Evolutionary conservation across 2,797 vertebrate genomes (phyloP).

Genomic region (Catamblyrhynchus diadema): DNA sequence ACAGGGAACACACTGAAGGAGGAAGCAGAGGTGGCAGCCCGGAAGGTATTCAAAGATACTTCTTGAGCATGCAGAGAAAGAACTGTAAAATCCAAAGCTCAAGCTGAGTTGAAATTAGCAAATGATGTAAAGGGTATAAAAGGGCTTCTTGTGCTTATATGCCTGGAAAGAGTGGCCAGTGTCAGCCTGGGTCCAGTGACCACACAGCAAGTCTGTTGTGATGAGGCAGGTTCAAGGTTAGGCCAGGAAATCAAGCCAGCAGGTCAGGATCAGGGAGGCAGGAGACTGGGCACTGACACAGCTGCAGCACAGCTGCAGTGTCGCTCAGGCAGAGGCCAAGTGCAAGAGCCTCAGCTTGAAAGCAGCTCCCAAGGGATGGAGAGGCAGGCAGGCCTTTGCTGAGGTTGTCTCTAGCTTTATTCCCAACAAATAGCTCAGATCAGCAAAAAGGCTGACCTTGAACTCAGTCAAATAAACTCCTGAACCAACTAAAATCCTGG

Average conservation of each 20-base stretch:
- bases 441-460: constrained; percentile 15
- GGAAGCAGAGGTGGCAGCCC: not conserved
- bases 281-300: not conserved
- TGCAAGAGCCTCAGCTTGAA: not conserved
- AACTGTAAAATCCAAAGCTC: not conserved
- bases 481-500: not conserved
- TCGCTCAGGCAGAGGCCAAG: not conserved
- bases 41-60: not conserved
- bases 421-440: not conserved
- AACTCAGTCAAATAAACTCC: not conserved
- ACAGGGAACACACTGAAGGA: not conserved
- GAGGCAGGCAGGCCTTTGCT: not conserved
- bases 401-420: not conserved
- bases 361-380: not conserved
- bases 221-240: not conserved
- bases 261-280: not conserved
- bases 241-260: not conserved
- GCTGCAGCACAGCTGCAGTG: constrained; percentile 2
- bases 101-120: not conserved
- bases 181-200: not conserved
- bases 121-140: not conserved
- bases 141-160: not conserved
- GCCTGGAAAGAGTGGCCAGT: not conserved
- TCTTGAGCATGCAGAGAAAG: not conserved
- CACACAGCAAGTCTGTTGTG: not conserved